Percentiles rank a stretch among this genome's conserved stretches.
Conservation (phyloP, 2,888 invertebrate genomes). For the Maniola hyperantus region DNA sequence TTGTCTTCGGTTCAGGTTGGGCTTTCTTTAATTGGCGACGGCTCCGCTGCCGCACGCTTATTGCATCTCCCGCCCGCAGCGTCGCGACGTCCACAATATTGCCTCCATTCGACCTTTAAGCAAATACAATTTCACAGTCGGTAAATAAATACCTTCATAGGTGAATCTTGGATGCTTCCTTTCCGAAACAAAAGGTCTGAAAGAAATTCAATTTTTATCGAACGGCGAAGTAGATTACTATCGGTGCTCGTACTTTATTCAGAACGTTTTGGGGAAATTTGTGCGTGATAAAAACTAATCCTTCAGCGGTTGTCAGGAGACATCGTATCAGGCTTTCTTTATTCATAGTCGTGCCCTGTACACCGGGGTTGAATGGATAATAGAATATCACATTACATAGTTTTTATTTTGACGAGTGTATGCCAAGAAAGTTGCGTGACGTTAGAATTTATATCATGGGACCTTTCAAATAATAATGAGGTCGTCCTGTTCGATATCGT, state of each 20-base stretch:
- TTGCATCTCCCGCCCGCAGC: slow-evolving; percentile 78
- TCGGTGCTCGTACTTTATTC: slow-evolving; percentile 45
- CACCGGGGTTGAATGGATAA: slow-evolving; percentile 54
- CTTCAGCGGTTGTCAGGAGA: slow-evolving; percentile 68
- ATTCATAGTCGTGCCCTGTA: slow-evolving; percentile 70
- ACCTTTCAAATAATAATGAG: slow-evolving; percentile 79
- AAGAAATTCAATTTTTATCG: slow-evolving; percentile 70
- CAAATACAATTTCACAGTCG: slow-evolving; percentile 79
- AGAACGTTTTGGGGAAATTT: slow-evolving; percentile 55
- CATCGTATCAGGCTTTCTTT: slow-evolving; percentile 63
- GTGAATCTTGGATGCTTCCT: slow-evolving; percentile 41
- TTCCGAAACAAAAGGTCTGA: slow-evolving; percentile 18
- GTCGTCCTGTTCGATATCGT: slow-evolving; percentile 70
- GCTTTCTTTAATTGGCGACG: slow-evolving; percentile 84
- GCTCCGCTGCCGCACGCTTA: slow-evolving; percentile 79
- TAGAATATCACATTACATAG: slow-evolving; percentile 69
- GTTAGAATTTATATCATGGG: slow-evolving; percentile 75
- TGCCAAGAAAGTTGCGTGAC: slow-evolving; percentile 77
- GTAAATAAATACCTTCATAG: slow-evolving; percentile 76
- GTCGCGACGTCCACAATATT: slow-evolving; percentile 79
- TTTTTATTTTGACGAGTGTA: slow-evolving; percentile 77
- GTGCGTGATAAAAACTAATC: slow-evolving; percentile 76
- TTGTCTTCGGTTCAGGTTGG: slow-evolving; percentile 84
- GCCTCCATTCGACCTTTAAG: slow-evolving; percentile 80
- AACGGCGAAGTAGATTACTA: slow-evolving; percentile 54